Conservation (phyloP, 2,888 invertebrate genomes). For the Campoplex nolae region DNA sequence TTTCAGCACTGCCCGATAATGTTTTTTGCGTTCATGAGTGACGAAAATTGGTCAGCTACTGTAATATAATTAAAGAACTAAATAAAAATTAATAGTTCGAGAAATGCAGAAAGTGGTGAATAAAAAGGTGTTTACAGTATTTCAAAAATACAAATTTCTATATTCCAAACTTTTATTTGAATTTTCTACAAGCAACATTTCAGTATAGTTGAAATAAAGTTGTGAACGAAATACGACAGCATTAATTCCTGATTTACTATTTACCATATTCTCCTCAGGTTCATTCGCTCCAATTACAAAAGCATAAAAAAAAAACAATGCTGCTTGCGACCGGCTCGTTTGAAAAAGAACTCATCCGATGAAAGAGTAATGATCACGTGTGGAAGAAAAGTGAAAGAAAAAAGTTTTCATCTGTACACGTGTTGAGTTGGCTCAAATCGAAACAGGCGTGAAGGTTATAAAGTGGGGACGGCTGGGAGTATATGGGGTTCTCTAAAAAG, state of each 20-base stretch:
- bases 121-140: neutral
- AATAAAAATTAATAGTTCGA: neutral
- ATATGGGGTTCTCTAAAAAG: constrained; percentile 71
- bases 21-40: too few species aligned
- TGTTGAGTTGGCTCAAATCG: constrained; percentile 35
- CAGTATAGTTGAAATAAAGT: neutral
- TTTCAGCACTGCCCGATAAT: too few species aligned
- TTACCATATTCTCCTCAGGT: neutral
- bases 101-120: neutral
- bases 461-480: constrained; percentile 61
- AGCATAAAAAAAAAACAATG: neutral
- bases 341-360: neutral
- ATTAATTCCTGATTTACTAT: neutral
- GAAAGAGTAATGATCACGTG: constrained; percentile 23
- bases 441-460: constrained; percentile 47
- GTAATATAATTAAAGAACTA: neutral
- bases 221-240: neutral
- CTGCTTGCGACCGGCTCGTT: neutral
- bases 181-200: neutral
- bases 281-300: constrained; percentile 1
- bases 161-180: neutral
- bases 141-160: neutral
- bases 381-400: neutral
- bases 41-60: neutral
- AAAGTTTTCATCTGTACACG: constrained; percentile 6